phyloP scores from a whole-genome alignment of 2,113 vertebrate species.

The Channa argus region DNA sequence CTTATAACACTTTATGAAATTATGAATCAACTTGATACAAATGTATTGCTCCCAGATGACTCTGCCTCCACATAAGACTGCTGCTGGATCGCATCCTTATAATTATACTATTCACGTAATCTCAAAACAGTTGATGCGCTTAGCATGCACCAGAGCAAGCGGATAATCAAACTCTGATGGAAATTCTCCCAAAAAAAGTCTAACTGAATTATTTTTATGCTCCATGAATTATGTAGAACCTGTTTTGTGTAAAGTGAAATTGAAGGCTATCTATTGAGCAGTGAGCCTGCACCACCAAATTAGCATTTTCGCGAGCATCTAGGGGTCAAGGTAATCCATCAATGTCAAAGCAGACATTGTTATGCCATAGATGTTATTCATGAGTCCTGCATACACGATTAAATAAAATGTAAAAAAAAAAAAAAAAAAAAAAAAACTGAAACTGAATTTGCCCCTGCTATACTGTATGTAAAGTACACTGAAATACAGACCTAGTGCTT shows the following conservation, averaged over 20 bases:
- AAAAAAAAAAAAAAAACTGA: conserved; percentile 61
- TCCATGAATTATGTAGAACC: conserved; percentile 74
- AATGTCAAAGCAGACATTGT: conserved; percentile 73
- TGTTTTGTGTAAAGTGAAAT: conserved; percentile 66
- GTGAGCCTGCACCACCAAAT: conserved; percentile 64
- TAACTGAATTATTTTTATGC: conserved; percentile 72
- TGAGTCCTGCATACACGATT: conserved; percentile 68
- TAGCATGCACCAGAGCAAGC: conserved; percentile 57
- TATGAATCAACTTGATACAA: conserved; percentile 9
- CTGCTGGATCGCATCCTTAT: conserved; percentile 51
- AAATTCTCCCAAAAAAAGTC: conserved; percentile 59
- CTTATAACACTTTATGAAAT: conserved; percentile 1
- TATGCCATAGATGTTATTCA: conserved; percentile 72
- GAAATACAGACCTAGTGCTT: conserved; percentile 26
- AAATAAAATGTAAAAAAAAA: conserved; percentile 62
- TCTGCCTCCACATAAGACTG: conserved; percentile 16
- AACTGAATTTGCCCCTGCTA: conserved; percentile 61
- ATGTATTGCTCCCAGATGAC: conserved; percentile 11
- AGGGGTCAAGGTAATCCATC: conserved; percentile 79
- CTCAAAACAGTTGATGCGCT: conserved; percentile 64
- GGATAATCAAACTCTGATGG: conserved; percentile 71
- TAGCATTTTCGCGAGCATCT: conserved; percentile 77
- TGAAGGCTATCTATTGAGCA: conserved; percentile 69
- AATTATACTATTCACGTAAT: conserved; percentile 63
- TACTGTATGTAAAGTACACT: conserved; percentile 40